Evolutionary conservation across 2,113 vertebrate genomes (phyloP), one percentile per base, ranked within the genome.

Genomic region (Sus scrofa): DNA sequence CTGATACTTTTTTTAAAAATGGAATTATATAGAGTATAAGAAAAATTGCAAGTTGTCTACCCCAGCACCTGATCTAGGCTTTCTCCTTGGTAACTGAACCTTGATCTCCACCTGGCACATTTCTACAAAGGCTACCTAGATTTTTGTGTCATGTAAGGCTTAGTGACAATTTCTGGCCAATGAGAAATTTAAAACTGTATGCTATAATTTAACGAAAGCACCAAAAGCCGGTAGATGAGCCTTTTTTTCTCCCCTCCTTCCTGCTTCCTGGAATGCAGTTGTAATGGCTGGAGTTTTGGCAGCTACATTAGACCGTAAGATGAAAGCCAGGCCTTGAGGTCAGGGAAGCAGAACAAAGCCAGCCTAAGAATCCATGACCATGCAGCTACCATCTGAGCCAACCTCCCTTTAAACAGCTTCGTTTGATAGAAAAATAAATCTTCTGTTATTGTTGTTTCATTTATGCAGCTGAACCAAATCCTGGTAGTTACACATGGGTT

Each of bases 371-470:
- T 82, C 4, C 12, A 4, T 26, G 24, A n/a, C 32, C 3, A 3
- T 19, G 65, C 65, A 56, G 7, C 62, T 74, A 34, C 44, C 24
- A 10, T 16, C 39, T 26, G 50, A 37, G 6, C 54, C 86, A n/a
- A 30, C 73, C 60, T 91, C 32, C 63, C 71, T 95, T 79, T 22
- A 67, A n/a, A 56, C 2, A 32, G 82, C 39, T 86, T 39, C 63
- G 20, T n/a, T 3, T 86, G 52, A 65, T 26, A 87, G 65, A 52
- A 95, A 82, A 86, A 74, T 50, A 81, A 95, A 86, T n/a, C 16
- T n/a, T 27, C 60, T n/a, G 2, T 73, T 89, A 77, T 60, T 90
- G 50, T 56, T 65, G 32, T 86, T 86, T 85, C 15, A 24, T 82
- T 75, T 87, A 26, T 74, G 52, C 52, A 44, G 50, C 60, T 71